phyloP scores from a whole-genome alignment of 2,797 vertebrate genomes.

The Lepus townsendii region DNA sequence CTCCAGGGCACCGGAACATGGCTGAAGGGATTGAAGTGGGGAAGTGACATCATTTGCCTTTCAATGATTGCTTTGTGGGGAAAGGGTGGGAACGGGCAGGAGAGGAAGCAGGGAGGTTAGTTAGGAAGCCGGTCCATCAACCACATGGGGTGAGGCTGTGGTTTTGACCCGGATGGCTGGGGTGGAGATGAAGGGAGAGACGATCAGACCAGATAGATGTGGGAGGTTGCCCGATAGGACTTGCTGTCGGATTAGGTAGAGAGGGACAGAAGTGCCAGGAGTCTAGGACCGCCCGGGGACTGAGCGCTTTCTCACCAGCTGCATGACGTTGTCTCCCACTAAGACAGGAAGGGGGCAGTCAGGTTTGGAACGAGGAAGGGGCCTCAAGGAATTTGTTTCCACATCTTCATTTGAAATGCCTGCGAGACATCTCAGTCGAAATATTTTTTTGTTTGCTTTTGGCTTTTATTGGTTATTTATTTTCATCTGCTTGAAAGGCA shows the following conservation, averaged over 20 bases:
- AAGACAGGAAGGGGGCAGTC: background rate
- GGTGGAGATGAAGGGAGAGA: background rate
- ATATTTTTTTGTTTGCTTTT: too few relatives aligned
- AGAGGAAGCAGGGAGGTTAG: background rate
- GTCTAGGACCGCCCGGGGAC: background rate
- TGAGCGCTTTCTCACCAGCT: background rate
- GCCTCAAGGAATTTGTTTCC: background rate
- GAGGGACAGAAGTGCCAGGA: background rate
- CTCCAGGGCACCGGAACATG: background rate
- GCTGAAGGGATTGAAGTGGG: background rate
- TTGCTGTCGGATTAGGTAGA: background rate
- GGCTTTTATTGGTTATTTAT: too few relatives aligned
- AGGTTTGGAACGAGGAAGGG: too few relatives aligned
- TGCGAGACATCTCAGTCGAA: background rate
- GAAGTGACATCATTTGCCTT: slow-evolving; percentile 17
- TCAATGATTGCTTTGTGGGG: slow-evolving; percentile 14
- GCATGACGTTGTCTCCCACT: fast-evolving
- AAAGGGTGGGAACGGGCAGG: background rate
- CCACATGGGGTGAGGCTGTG: fast-evolving
- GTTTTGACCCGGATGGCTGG: background rate
- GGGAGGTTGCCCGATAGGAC: background rate
- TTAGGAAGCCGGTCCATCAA: background rate
- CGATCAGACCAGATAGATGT: background rate
- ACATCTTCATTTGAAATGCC: background rate
- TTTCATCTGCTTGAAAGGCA: too few relatives aligned